These are phyloP conservation scores for Tupaia tana DNA, from an alignment of 2,113 vertebrate species.

Conservation along the genomic window DNA sequence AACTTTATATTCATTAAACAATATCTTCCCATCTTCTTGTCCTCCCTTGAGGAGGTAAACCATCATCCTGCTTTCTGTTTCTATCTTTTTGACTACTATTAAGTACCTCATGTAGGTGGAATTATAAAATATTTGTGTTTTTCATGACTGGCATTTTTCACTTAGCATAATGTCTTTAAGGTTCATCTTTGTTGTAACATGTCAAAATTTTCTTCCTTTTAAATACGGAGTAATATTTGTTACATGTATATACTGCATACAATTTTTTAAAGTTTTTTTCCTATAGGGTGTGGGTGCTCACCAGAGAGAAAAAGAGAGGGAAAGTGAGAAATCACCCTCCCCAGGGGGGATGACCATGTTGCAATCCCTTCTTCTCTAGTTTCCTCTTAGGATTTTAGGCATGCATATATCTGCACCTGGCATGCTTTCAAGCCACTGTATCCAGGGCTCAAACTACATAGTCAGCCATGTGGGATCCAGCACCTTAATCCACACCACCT, in stretches of 20 bases:
- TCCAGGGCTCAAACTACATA: too few relatives aligned
- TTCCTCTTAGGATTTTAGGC: too few relatives aligned
- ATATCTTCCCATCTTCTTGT: neutral
- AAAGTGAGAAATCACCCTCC: too few relatives aligned
- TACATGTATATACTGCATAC: neutral
- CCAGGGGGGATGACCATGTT: too few relatives aligned
- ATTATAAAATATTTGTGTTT: neutral
- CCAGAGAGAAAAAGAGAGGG: too few relatives aligned
- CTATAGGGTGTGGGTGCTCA: too few relatives aligned
- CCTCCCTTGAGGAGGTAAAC: neutral
- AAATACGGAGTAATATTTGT: neutral
- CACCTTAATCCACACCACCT: too few relatives aligned
- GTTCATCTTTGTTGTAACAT: neutral
- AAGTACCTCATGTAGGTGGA: neutral
- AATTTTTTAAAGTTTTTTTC: too few relatives aligned
- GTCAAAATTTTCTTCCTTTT: neutral
- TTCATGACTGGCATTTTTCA: neutral
- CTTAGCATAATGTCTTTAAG: neutral
- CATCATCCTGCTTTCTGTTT: neutral
- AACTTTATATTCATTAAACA: neutral
- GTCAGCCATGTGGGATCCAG: too few relatives aligned
- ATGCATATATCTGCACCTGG: too few relatives aligned
- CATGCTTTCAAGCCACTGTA: too few relatives aligned
- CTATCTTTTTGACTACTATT: neutral
- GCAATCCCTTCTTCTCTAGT: too few relatives aligned